Conservation (phyloP, 1,140 invertebrate species). For the Pristionchus pacificus region DNA sequence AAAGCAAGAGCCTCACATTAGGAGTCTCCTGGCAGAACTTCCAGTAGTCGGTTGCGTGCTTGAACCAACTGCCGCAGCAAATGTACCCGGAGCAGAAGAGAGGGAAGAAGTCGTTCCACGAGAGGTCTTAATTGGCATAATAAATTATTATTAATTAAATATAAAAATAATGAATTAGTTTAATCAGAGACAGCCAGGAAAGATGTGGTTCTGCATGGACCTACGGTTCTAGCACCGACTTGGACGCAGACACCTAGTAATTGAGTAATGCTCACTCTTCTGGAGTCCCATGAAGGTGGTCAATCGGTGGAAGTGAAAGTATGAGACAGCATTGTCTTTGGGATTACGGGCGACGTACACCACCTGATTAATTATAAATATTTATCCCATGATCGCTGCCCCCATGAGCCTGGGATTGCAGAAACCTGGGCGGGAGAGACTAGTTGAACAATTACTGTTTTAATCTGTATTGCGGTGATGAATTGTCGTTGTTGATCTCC, state of each 20-base stretch:
- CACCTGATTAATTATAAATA: not conserved
- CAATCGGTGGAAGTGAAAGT: slow-evolving; percentile 74
- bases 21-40: slow-evolving; percentile 52
- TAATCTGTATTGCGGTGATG: too few relatives aligned
- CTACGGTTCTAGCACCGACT: too few relatives aligned
- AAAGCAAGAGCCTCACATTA: too few relatives aligned
- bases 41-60: slow-evolving; percentile 62
- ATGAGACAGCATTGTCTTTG: slow-evolving; percentile 86
- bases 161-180: too few relatives aligned
- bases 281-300: slow-evolving; percentile 52
- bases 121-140: not conserved
- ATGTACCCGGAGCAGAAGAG: slow-evolving; percentile 48
- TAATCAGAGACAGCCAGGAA: too few relatives aligned
- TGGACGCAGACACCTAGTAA: too few relatives aligned
- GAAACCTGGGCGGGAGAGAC: too few relatives aligned
- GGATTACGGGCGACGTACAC: slow-evolving; percentile 80
- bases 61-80: slow-evolving; percentile 61
- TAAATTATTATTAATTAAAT: not conserved
- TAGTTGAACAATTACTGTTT: too few relatives aligned
- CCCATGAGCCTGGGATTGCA: too few relatives aligned
- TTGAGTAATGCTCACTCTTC: not conserved
- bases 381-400: too few relatives aligned
- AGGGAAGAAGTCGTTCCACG: slow-evolving; percentile 53
- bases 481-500: too few relatives aligned
- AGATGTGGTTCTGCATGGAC: too few relatives aligned